Evolutionary conservation across 2,888 invertebrate genomes (phyloP), one percentile per base, ranked within the genome.

Genomic region (Amphipoea lucens): DNA sequence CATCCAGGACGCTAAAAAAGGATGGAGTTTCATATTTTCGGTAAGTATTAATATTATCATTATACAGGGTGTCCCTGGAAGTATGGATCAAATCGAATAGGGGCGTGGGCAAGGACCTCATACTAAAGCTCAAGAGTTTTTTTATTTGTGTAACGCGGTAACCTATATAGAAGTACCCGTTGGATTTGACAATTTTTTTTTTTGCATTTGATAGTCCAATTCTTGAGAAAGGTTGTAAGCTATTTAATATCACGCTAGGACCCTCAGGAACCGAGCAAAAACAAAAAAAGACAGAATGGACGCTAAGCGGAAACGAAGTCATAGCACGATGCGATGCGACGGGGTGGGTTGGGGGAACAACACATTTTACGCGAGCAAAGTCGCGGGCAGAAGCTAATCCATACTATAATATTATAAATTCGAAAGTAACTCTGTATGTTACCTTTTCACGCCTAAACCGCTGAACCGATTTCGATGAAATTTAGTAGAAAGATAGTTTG

Each of bases 1-100:
- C 42, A 45, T 9, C 9, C 42, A 45, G 42, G 42, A 45, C 42
- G 42, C 42, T 45, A 36, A 45, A 45, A 42, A 42, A 45, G 51
- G 48, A 74, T n/a, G 65, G 17, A 65, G 20, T 74, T 65, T 51
- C 72, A 72, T 62, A 48, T 29, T 48, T 63, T 62, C 62, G 23
- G 72, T 45, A 63, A 73, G 29, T 29, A 29, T 29, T 29, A 29
- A 29, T 29, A 29, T 29, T 29, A 29, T 29, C 40, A 2, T 40
- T 4, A 40, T 40, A 40, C 40, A 29, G 29, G 29, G 29, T 29
- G 29, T 29, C 29, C 29, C 29, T 29, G 29, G 29, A 29, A 29
- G 29, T 29, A 29, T 29, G 29, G 29, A 29, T 29, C 29, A 29
- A 29, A 29, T 29, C 29, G 29, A 29, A 29, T 29, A 29, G 29